Conservation (phyloP, 2,113 vertebrate genomes). For the Indicator maculatus region DNA sequence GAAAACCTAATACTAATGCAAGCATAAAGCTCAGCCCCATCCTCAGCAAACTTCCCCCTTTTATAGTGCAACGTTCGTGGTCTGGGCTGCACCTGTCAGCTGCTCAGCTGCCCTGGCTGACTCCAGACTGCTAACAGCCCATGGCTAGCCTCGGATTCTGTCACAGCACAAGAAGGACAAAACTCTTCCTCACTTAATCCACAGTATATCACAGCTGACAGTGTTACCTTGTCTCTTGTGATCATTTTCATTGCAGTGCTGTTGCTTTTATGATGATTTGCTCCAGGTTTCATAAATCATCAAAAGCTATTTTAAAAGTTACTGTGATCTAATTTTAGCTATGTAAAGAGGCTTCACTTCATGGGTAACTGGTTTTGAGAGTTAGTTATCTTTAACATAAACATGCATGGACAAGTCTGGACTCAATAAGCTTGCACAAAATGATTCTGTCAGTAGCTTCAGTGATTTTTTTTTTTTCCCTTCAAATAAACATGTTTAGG, state of each 20-base stretch:
- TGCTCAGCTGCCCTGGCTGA: background rate
- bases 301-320: too few species aligned
- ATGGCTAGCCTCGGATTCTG: background rate
- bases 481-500: fast-evolving
- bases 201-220: fast-evolving
- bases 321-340: fast-evolving
- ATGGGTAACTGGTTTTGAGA: background rate
- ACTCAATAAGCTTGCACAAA: background rate
- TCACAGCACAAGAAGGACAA: background rate
- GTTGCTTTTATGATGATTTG: background rate
- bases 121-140: background rate
- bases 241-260: too few species aligned
- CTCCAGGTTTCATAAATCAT: background rate
- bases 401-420: background rate
- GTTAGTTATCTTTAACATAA: background rate
- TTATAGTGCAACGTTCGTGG: background rate
- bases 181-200: fast-evolving
- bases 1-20: background rate
- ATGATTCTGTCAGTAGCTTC: background rate
- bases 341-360: background rate
- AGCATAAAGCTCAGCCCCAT: background rate
- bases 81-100: background rate
- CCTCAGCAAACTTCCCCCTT: background rate
- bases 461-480: fast-evolving
- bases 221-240: fast-evolving